Base-by-base conservation (phyloP, 2,797 vertebrate genomes). In the Microctenopoma stevenorrisi region DNA sequence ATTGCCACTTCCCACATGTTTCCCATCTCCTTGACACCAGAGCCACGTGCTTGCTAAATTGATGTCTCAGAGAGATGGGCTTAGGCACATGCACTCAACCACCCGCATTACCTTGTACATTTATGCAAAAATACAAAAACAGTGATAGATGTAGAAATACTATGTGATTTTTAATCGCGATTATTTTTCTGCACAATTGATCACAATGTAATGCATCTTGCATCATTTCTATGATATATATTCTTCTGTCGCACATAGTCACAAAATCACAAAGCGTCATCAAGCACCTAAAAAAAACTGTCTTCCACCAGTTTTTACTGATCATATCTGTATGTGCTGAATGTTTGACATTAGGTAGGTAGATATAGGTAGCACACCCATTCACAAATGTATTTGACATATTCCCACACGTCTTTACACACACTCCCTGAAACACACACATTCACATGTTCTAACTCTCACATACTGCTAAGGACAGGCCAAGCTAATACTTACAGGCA, bases 1-100 rank as follows among this genome's bases (percentile, higher is more conserved):
- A 93, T 93, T 92, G 87, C 82, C 11, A 62, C 79, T 87, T 84
- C 76, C 84, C 59, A 66, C 87, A 79, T 73, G 84, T 86, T 84
- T 80, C 75, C 71, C 64, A 68, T 82, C 78, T 83, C 76, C 64
- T 44, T 74, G 54, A 69, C 44, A 43, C 76, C 18, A 35, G 73
- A 72, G 76, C 65, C 70, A 70, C 14, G 50, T 60, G 69, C 54
- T 78, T 54, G 53, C 72, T 58, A 66, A 84, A 83, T 64, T 66
- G 68, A 78, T 75, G 71, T 65, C 9, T 12, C 59, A 69, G 38
- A 67, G 56, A 76, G 53, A 82, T 73, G 59, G 33, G 28, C 65
- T 59, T 60, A 40, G 26, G 26, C 42, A 28, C 33, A 30, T 12
- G 18, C 10, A 64, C 15, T 3, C 42, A 62, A 47, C 38, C 68